Conservation (phyloP, 1,140 invertebrate species). For the Chlorops oryzae region DNA sequence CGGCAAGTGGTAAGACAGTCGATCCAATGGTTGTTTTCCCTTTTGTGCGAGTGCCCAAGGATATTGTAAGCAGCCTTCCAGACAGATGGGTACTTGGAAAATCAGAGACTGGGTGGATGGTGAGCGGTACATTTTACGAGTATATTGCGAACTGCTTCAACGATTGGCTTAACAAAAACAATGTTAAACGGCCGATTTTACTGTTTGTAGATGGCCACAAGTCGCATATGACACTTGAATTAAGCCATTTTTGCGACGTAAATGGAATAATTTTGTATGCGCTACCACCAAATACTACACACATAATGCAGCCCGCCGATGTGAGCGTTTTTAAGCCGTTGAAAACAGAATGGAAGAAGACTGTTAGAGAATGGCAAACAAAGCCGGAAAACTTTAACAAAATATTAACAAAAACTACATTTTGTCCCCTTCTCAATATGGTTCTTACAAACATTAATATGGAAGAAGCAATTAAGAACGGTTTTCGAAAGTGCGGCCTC, state of each 20-base stretch:
- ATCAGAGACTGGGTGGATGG: too few relatives aligned
- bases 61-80: slow-evolving; percentile 30
- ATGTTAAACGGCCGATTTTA: too few relatives aligned
- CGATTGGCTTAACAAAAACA: slow-evolving; percentile 29
- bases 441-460: slow-evolving; percentile 11
- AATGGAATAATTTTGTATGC: slow-evolving; percentile 44
- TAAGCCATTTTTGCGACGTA: slow-evolving; percentile 40
- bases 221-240: slow-evolving; percentile 39
- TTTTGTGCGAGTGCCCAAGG: too few relatives aligned
- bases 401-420: too few relatives aligned
- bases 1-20: too few relatives aligned
- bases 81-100: slow-evolving; percentile 36
- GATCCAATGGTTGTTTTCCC: too few relatives aligned
- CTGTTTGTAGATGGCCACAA: too few relatives aligned
- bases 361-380: slow-evolving; percentile 12
- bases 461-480: slow-evolving; percentile 28
- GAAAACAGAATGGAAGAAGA: slow-evolving; percentile 39
- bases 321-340: slow-evolving; percentile 41
- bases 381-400: slow-evolving; percentile 15
- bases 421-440: slow-evolving; percentile 6
- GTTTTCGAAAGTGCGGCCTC: slow-evolving; percentile 36
- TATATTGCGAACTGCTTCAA: slow-evolving; percentile 44
- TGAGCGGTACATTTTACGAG: slow-evolving; percentile 46
- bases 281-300: slow-evolving; percentile 47
- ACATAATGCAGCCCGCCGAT: slow-evolving; percentile 48